Evolutionary conservation across 2,888 invertebrate genomes (phyloP).

Genomic region (Rhagonycha lutea): DNA sequence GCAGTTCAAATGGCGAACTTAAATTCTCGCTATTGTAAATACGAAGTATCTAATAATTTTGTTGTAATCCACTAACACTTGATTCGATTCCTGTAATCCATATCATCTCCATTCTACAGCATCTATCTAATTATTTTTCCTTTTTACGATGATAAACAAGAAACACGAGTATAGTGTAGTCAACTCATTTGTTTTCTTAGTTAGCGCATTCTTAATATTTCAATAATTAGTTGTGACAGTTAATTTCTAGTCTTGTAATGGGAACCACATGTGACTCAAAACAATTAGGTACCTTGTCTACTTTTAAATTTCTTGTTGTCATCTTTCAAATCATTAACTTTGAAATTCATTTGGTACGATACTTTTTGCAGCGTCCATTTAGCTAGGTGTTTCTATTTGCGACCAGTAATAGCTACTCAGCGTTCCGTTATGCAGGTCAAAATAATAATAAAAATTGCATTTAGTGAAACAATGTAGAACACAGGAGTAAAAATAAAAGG

Average conservation of each 20-base stretch:
- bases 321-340: background rate
- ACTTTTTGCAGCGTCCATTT: background rate
- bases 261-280: background rate
- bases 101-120: background rate
- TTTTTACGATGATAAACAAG: background rate
- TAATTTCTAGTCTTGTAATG: background rate
- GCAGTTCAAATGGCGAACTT: too few species aligned
- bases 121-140: background rate
- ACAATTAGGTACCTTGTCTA: slow-evolving; percentile 1
- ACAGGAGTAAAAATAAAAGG: slow-evolving; percentile 51
- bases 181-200: background rate
- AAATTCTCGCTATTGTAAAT: too few species aligned
- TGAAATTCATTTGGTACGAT: background rate
- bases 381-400: background rate
- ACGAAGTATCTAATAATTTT: too few species aligned
- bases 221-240: slow-evolving; percentile 4
- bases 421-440: slow-evolving; percentile 34
- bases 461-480: slow-evolving; percentile 52
- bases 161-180: background rate
- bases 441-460: slow-evolving; percentile 53
- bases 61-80: too few species aligned
- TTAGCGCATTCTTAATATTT: slow-evolving; percentile 1
- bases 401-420: too few species aligned
- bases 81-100: too few species aligned
- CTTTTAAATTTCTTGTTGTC: background rate